Evolutionary conservation across 1,140 invertebrate genomes (phyloP).

Genomic region (Colletes gigas): DNA sequence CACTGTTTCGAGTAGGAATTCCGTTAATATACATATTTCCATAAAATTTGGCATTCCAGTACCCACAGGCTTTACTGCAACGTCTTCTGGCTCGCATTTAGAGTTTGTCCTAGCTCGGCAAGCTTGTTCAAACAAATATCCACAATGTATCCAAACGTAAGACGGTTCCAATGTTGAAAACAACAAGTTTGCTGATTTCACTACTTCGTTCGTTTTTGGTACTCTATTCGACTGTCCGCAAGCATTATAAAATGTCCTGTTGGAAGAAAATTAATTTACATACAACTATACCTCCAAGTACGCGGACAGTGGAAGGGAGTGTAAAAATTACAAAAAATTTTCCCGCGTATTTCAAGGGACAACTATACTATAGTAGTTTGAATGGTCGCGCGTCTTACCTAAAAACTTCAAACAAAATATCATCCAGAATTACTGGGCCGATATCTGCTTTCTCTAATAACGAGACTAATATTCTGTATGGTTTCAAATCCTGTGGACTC

Average conservation of each 20-base stretch:
- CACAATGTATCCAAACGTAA: slow-evolving; percentile 94
- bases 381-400: slow-evolving; percentile 78
- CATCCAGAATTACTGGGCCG: slow-evolving; percentile 91
- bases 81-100: slow-evolving; percentile 52
- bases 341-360: too few relatives aligned
- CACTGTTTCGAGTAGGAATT: slow-evolving; percentile 90
- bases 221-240: slow-evolving; percentile 72
- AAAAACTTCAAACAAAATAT: slow-evolving; percentile 93
- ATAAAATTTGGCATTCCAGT: slow-evolving; percentile 83
- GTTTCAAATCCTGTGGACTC: slow-evolving; percentile 86
- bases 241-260: slow-evolving; percentile 81
- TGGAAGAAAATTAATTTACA: slow-evolving; percentile 50
- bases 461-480: slow-evolving; percentile 93
- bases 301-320: too few relatives aligned
- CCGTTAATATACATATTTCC: slow-evolving; percentile 87
- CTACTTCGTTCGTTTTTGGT: slow-evolving; percentile 82
- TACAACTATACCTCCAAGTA: too few relatives aligned
- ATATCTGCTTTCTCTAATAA: slow-evolving; percentile 95
- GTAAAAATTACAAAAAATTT: too few relatives aligned
- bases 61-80: slow-evolving; percentile 82
- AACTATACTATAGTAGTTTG: slow-evolving; percentile 1
- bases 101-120: slow-evolving; percentile 78
- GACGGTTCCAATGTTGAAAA: slow-evolving; percentile 92
- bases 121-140: slow-evolving; percentile 85
- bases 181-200: slow-evolving; percentile 93